Percentiles rank a stretch among this genome's conserved stretches.
phyloP scores from a whole-genome alignment of 2,797 vertebrate species.

The Rhynchotus rufescens region DNA sequence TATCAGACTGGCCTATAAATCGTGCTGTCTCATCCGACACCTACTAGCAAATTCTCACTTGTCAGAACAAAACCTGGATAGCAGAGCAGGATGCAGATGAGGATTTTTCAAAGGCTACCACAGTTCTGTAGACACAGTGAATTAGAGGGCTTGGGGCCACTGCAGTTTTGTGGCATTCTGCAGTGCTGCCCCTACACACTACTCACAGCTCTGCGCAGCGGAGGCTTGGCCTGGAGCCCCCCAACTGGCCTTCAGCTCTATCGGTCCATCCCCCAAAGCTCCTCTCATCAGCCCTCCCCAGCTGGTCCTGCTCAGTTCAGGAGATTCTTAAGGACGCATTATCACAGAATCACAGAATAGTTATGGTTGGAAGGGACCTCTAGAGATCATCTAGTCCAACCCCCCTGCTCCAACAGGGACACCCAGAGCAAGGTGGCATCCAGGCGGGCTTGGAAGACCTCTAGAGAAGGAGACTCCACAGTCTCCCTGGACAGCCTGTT shows the following conservation, averaged over 20 bases:
- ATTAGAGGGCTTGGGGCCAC: background rate
- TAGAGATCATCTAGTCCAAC: too few species aligned
- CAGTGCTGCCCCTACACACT: background rate
- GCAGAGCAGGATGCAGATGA: background rate
- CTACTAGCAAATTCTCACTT: background rate
- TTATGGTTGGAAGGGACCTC: too few species aligned
- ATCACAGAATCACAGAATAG: too few species aligned
- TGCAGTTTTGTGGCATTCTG: background rate
- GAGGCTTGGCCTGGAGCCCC: background rate
- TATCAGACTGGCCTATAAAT: background rate
- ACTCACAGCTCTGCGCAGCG: accelerated
- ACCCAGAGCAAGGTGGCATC: too few species aligned
- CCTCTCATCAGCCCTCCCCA: background rate
- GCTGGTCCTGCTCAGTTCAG: background rate
- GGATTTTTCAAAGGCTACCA: background rate
- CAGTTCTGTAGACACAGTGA: background rate
- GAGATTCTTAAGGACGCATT: background rate
- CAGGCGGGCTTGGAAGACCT: too few species aligned
- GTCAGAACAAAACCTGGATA: background rate
- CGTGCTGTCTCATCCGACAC: background rate
- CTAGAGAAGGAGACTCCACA: too few species aligned
- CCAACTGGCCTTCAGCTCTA: background rate
- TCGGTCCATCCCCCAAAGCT: background rate
- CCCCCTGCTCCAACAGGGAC: too few species aligned
- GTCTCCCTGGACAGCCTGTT: too few species aligned